Percentiles rank a stretch among this genome's conserved stretches.
These are phyloP conservation scores for Columba guinea DNA, from an alignment of 2,797 vertebrate species.

Conservation along the genomic window DNA sequence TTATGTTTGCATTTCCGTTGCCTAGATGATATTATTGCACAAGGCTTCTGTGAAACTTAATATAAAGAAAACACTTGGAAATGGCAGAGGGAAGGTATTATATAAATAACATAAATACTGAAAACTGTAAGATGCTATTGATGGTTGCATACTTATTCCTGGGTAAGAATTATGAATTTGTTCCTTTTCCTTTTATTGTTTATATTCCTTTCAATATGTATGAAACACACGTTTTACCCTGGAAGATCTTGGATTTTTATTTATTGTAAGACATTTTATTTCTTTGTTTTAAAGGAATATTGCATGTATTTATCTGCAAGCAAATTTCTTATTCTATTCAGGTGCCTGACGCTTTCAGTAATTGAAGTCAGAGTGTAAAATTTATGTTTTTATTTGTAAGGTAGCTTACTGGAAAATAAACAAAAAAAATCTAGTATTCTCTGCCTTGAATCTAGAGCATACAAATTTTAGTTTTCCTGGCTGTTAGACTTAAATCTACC, in stretches of 20 bases:
- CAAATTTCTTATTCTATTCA: background rate
- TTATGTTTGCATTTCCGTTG: background rate
- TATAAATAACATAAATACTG: background rate
- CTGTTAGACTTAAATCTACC: background rate
- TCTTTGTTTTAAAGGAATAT: constrained; percentile 1
- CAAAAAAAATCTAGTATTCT: background rate
- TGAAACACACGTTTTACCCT: background rate
- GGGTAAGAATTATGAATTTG: background rate
- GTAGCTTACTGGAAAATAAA: background rate
- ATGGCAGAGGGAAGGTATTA: background rate
- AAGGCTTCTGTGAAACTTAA: background rate
- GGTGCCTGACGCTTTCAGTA: background rate
- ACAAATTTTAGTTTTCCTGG: background rate
- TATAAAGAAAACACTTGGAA: background rate
- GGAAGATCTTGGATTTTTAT: background rate
- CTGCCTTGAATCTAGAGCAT: background rate
- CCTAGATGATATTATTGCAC: background rate
- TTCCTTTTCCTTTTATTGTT: background rate
- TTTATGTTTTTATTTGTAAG: background rate
- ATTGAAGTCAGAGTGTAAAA: constrained; percentile 1
- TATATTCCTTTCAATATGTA: background rate
- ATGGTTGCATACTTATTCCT: background rate
- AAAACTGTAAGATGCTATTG: background rate
- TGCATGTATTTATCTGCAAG: background rate
- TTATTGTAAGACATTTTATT: background rate